A percentile compares a stretch with the other conserved stretches of the same genome.
Evolutionary conservation across 2,113 vertebrate species (phyloP).

Genomic region (Catharus minimus): DNA sequence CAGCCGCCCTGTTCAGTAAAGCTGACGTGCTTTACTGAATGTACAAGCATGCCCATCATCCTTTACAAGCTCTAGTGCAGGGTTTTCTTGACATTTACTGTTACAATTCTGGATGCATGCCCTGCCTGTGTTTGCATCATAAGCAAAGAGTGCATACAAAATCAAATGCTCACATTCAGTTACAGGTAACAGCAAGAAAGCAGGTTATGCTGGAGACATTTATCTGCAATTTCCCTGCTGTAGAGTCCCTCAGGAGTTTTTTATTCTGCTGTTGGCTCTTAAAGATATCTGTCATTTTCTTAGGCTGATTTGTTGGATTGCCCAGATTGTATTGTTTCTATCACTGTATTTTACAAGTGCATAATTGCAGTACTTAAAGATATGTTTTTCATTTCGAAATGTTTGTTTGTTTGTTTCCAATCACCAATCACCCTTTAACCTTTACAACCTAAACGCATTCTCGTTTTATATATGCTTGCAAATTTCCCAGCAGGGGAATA

Average conservation of each 20-base stretch:
- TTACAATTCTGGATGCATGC: neutral
- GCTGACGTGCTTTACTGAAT: neutral
- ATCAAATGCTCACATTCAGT: neutral
- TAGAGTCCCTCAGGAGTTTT: neutral
- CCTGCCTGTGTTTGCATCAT: neutral
- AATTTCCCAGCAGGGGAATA: neutral
- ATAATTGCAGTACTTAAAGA: neutral
- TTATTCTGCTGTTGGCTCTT: neutral
- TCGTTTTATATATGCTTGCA: rapidly evolving
- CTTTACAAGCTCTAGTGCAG: neutral
- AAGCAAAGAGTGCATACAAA: neutral
- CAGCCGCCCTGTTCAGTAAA: rapidly evolving
- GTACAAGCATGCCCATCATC: neutral
- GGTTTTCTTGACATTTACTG: neutral
- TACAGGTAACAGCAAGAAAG: neutral
- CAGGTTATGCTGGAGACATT: neutral
- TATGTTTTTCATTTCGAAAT: neutral
- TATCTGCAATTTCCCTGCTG: neutral
- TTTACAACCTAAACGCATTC: neutral
- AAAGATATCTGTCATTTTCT: neutral
- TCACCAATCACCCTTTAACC: neutral
- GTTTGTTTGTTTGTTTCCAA: neutral
- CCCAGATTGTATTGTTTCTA: neutral
- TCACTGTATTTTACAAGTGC: neutral
- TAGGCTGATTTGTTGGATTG: neutral